Conservation (phyloP, 2,888 invertebrate species). For the Tolmerus cingulatus region DNA sequence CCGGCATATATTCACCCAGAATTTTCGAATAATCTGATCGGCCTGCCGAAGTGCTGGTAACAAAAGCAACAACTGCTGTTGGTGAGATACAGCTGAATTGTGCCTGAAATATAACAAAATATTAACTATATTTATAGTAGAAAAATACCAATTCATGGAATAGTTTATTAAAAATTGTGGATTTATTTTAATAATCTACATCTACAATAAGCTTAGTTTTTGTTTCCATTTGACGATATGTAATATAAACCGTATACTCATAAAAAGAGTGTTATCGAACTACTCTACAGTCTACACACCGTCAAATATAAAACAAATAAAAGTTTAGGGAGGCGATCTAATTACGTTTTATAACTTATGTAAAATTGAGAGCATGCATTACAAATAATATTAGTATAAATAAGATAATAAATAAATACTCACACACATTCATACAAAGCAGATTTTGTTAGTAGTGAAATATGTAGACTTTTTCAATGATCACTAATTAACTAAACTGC, state of each 20-base stretch:
- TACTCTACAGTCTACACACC: too few species aligned
- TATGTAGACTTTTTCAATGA: not conserved
- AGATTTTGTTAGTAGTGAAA: not conserved
- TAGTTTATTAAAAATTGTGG: not conserved
- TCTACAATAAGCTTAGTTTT: too few species aligned
- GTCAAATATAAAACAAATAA: too few species aligned
- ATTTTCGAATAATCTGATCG: conserved; percentile 86
- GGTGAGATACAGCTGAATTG: conserved; percentile 75
- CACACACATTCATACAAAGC: not conserved
- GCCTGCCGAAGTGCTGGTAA: conserved; percentile 90
- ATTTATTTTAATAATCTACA: not conserved
- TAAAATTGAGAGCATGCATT: not conserved
- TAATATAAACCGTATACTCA: too few species aligned
- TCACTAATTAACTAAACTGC: not conserved
- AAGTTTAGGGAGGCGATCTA: too few species aligned
- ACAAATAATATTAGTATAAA: not conserved
- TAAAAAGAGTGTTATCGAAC: too few species aligned
- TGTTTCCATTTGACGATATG: too few species aligned
- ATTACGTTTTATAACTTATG: too few species aligned
- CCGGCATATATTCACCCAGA: conserved; percentile 88
- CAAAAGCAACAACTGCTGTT: conserved; percentile 86
- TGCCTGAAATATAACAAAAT: conserved; percentile 66
- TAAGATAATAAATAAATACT: not conserved
- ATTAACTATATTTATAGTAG: not conserved
- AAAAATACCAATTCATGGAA: not conserved